Base-by-base conservation (phyloP, 2,797 vertebrate species). In the Petrocephalus sullivani region DNA sequence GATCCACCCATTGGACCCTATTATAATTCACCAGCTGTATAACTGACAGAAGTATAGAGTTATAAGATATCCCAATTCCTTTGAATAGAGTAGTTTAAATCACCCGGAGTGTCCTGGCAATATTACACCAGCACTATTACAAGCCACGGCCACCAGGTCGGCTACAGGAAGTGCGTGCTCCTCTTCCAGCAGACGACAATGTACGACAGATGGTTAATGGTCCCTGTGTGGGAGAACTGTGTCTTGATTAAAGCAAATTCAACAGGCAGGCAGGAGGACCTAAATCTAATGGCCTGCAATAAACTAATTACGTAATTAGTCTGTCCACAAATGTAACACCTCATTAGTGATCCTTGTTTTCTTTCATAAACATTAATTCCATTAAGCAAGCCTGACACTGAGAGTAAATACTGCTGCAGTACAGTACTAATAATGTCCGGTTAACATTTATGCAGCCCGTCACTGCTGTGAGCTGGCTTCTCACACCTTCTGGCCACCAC, bases 271-370 rank as follows among this genome's bases (percentile, higher is more conserved):
- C 91, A 87, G 83, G 60, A 90, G 88, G 87, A 88, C 92, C 90
- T 92, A 90, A 92, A 93, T 93, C 82, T 89, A 92, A 94, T 95
- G 91, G 92, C 92, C 88, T 91, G 89, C 91, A 93, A 94, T 94
- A 92, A 93, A 93, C 92, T 91, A 88, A 94, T 95, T 91, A 94
- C 88, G 91, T 90, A 91, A 94, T 94, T 93, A 91, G 46, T 71
- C 88, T 90, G 83, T 21, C 88, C 81, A 86, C 78, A 53, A 82
- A 89, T 87, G 90, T 90, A 93, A 90, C 91, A 91, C 90, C 89
- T 85, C 41, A 75, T 56, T 37, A 60, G 41, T 56, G 19, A 60
- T 6, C 21, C 41, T 60, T 16, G 49, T 64, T 85, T 84, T 89
- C 91, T 90, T 90, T 90, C 87, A 82, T 78, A 78, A 78, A 78